Conservation (phyloP, 2,888 invertebrate genomes). For the Ischnura elegans region DNA sequence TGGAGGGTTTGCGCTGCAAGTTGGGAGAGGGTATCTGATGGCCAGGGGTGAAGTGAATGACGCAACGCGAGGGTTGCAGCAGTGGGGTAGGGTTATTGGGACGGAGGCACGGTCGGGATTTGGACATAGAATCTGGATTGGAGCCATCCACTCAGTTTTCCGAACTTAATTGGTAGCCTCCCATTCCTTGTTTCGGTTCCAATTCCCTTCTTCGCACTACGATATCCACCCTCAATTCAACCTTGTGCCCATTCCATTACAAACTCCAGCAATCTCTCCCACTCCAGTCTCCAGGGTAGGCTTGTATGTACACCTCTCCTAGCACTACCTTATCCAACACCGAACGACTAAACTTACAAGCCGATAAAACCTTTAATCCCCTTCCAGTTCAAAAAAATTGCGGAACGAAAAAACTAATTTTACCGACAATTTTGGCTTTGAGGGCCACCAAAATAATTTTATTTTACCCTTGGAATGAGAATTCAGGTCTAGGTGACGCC, state of each 20-base stretch:
- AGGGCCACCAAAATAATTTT: neutral
- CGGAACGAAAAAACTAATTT: neutral
- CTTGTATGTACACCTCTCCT: constrained; percentile 25
- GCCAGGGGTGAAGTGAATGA: neutral
- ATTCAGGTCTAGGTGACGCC: neutral
- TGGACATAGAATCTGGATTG: constrained; percentile 48
- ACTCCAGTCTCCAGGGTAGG: neutral
- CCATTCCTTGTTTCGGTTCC: constrained; percentile 60
- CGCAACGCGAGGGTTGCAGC: neutral
- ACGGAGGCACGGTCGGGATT: neutral
- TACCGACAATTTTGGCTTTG: neutral
- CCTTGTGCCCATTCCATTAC: neutral
- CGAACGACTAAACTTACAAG: constrained; percentile 20
- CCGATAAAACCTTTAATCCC: neutral
- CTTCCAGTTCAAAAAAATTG: neutral
- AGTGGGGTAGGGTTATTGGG: neutral
- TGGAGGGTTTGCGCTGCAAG: neutral
- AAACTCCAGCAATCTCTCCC: neutral
- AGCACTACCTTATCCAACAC: constrained; percentile 1
- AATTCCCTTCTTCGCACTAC: constrained; percentile 13
- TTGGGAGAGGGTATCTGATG: neutral
- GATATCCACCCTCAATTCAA: neutral
- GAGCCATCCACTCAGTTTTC: constrained; percentile 62
- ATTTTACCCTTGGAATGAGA: neutral
- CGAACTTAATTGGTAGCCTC: constrained; percentile 62